These are phyloP conservation scores for Lophotis ruficrista DNA, from an alignment of 2,113 vertebrate genomes.

Conservation along the genomic window DNA sequence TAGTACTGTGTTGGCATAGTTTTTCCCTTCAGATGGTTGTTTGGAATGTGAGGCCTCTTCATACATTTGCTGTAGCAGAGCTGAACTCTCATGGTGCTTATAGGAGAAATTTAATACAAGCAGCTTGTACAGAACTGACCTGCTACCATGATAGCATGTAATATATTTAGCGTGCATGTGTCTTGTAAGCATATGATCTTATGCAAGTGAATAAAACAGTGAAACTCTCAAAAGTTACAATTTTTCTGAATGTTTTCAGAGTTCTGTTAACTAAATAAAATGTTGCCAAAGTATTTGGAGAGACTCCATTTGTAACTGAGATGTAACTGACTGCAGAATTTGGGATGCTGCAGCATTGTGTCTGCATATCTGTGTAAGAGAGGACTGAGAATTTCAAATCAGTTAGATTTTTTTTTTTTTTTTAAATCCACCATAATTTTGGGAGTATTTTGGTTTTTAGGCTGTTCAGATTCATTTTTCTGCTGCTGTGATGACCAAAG, in stretches of 20 bases:
- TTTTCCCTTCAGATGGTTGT: conserved; percentile 33
- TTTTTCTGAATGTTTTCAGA: neutral
- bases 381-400: neutral
- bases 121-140: conserved; percentile 46
- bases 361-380: neutral
- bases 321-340: neutral
- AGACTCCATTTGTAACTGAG: neutral
- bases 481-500: neutral
- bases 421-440: neutral
- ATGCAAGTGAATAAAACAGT: neutral
- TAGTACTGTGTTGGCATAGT: conserved; percentile 7
- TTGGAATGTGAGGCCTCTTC: conserved; percentile 35
- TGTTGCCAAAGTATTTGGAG: neutral
- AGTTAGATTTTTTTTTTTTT: neutral
- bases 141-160: conserved; percentile 1
- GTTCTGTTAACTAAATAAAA: neutral
- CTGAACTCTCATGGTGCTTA: conserved; percentile 38
- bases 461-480: neutral
- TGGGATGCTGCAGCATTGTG: neutral
- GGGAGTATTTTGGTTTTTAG: neutral
- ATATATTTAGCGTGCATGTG: conserved; percentile 43
- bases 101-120: conserved; percentile 37
- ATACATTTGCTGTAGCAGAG: conserved; percentile 24
- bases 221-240: neutral
- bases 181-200: conserved; percentile 1